These are phyloP conservation scores for Machaerirhynchus nigripectus DNA, from an alignment of 2,113 vertebrate genomes.

Conservation along the genomic window DNA sequence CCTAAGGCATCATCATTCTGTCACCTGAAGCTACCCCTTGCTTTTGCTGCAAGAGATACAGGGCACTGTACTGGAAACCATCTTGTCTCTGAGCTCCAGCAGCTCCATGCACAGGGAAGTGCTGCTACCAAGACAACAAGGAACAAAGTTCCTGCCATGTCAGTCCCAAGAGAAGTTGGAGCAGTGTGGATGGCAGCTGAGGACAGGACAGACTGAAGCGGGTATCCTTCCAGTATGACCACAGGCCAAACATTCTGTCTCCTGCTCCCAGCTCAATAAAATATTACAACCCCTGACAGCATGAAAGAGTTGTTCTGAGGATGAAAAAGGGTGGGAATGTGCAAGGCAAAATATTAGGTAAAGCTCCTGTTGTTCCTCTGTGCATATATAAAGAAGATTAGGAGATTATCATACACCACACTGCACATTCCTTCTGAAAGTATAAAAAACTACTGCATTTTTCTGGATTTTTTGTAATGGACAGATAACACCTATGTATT, in stretches of 20 bases:
- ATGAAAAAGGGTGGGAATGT: fast-evolving
- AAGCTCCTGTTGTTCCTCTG: not conserved
- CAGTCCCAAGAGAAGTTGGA: not conserved
- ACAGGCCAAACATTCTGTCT: not conserved
- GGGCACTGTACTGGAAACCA: not conserved
- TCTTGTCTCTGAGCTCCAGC: not conserved
- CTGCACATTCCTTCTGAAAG: fast-evolving
- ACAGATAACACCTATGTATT: not conserved
- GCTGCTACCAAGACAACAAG: not conserved
- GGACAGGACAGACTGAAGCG: not conserved
- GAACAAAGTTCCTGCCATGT: not conserved
- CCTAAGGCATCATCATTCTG: too few species aligned
- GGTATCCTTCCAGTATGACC: not conserved
- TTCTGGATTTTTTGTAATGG: not conserved
- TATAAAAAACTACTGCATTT: not conserved
- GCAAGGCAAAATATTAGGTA: not conserved
- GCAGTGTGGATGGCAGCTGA: not conserved
- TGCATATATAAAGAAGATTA: not conserved
- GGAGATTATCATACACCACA: not conserved
- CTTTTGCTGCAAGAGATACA: not conserved
- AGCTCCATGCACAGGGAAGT: not conserved
- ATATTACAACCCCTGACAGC: not conserved
- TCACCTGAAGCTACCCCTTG: not conserved
- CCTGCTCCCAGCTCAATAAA: not conserved
- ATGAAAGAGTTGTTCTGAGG: not conserved